A percentile compares a stretch with the other conserved stretches of the same genome.
phyloP scores from a whole-genome alignment of 2,888 invertebrate species.

The Yponomeuta sedellus region DNA sequence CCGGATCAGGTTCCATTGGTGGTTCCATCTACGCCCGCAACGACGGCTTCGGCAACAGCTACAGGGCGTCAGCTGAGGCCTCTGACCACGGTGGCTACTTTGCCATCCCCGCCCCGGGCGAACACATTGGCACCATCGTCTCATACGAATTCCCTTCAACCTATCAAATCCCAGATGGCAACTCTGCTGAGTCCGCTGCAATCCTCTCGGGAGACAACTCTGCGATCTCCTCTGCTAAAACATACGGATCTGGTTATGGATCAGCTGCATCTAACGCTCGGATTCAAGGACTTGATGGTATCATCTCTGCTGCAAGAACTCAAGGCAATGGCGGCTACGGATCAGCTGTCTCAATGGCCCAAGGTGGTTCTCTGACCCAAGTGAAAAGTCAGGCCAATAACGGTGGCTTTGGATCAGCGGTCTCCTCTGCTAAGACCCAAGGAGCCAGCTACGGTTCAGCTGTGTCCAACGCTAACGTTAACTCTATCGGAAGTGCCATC shows the following conservation, averaged over 20 bases:
- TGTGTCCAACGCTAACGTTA: slow-evolving; percentile 45
- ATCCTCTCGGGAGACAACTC: slow-evolving; percentile 43
- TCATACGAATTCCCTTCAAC: slow-evolving; percentile 52
- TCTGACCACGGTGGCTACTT: slow-evolving; percentile 38
- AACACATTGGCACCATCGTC: slow-evolving; percentile 36
- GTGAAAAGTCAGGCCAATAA: slow-evolving; percentile 27
- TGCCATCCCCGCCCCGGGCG: slow-evolving; percentile 45
- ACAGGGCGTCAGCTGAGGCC: slow-evolving; percentile 33
- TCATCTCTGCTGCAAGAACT: slow-evolving; percentile 23
- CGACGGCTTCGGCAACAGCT: slow-evolving; percentile 33
- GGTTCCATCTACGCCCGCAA: slow-evolving; percentile 34
- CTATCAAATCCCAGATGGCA: slow-evolving; percentile 28
- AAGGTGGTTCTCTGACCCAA: slow-evolving; percentile 28
- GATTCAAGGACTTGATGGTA: slow-evolving; percentile 1
- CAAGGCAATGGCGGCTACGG: slow-evolving; percentile 35
- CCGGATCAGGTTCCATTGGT: slow-evolving; percentile 33
- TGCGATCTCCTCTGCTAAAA: slow-evolving; percentile 27
- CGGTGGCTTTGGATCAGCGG: slow-evolving; percentile 33
- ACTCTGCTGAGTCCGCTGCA: slow-evolving; percentile 48
- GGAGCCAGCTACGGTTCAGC: slow-evolving; percentile 42
- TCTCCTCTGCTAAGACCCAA: slow-evolving; percentile 42
- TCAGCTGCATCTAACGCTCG: slow-evolving; percentile 50
- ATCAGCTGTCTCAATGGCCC: slow-evolving; percentile 49
- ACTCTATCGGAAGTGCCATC: slow-evolving; percentile 36
- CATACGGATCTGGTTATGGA: slow-evolving; percentile 7